Evolutionary conservation across 2,888 invertebrate species (phyloP).

Genomic region (Tenodera sinensis): DNA sequence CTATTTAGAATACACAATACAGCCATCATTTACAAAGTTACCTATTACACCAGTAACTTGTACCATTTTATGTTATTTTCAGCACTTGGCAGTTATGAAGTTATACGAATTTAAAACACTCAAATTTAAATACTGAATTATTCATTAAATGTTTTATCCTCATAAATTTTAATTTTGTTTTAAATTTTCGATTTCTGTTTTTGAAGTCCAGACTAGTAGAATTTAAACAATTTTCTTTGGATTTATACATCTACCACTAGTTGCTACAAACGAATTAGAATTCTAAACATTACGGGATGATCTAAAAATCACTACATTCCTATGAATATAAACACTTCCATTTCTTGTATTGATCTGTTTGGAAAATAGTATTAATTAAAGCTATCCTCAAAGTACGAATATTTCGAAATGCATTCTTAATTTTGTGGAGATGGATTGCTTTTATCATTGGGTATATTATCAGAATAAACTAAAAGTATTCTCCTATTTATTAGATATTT

Average conservation of each 20-base stretch:
- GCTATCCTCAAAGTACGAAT: too few relatives aligned
- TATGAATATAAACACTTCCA: not conserved
- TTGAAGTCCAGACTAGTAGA: not conserved
- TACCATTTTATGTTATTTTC: not conserved
- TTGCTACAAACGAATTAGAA: not conserved
- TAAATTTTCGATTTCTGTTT: not conserved
- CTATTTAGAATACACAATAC: not conserved
- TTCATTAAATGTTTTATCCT: not conserved
- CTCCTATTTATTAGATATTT: too few relatives aligned
- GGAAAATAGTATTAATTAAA: too few relatives aligned
- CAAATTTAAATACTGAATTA: not conserved
- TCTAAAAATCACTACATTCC: not conserved
- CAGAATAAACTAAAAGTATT: too few relatives aligned
- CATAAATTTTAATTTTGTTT: not conserved
- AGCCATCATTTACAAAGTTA: not conserved
- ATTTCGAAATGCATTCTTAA: too few relatives aligned
- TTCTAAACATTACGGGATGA: not conserved
- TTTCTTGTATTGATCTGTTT: not conserved
- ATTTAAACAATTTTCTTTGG: not conserved
- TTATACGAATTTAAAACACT: not conserved
- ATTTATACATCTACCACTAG: not conserved
- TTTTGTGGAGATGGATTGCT: too few relatives aligned
- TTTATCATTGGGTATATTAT: too few relatives aligned
- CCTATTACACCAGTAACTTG: not conserved
- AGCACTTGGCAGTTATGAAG: not conserved